A percentile compares a stretch with the other conserved stretches of the same genome.
Evolutionary conservation across 2,888 invertebrate genomes (phyloP).

Genomic region (Diadegma fenestrale): DNA sequence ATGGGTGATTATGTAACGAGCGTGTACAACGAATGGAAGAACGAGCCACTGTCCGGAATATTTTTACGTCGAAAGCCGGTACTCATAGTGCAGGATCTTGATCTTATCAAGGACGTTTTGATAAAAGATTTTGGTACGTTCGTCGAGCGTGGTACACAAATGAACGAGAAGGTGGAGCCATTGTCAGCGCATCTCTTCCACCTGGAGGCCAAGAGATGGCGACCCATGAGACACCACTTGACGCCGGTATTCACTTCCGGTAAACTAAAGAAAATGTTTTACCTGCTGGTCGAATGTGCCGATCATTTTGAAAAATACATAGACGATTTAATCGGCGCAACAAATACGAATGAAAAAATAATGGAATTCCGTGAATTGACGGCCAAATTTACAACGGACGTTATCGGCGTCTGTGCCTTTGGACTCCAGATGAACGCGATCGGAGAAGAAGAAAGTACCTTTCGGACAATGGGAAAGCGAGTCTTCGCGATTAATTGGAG

Average conservation of each 20-base stretch:
- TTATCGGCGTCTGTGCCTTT: slow-evolving; percentile 85
- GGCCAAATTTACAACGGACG: slow-evolving; percentile 84
- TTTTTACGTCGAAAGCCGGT: slow-evolving; percentile 68
- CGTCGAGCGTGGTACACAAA: slow-evolving; percentile 57
- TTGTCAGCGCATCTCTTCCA: slow-evolving; percentile 81
- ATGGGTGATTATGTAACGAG: slow-evolving; percentile 49
- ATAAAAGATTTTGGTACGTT: slow-evolving; percentile 68
- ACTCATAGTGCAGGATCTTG: slow-evolving; percentile 63
- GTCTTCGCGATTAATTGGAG: slow-evolving; percentile 74
- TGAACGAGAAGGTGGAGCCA: slow-evolving; percentile 76
- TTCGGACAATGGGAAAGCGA: slow-evolving; percentile 81
- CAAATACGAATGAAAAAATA: neutral
- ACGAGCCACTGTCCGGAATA: slow-evolving; percentile 81
- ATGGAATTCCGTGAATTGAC: slow-evolving; percentile 80
- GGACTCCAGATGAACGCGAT: slow-evolving; percentile 84
- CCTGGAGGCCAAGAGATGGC: slow-evolving; percentile 84
- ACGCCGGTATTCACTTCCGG: slow-evolving; percentile 85
- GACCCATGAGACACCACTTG: slow-evolving; percentile 83
- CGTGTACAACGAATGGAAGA: slow-evolving; percentile 59
- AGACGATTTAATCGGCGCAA: slow-evolving; percentile 2
- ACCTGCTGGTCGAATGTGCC: slow-evolving; percentile 82
- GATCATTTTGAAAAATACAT: slow-evolving; percentile 74
- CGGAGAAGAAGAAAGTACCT: slow-evolving; percentile 80
- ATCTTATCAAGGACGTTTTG: slow-evolving; percentile 61
- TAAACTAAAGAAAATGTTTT: slow-evolving; percentile 85